Conservation (phyloP, 2,113 vertebrate species). For the Trochalopteron elliotii region DNA sequence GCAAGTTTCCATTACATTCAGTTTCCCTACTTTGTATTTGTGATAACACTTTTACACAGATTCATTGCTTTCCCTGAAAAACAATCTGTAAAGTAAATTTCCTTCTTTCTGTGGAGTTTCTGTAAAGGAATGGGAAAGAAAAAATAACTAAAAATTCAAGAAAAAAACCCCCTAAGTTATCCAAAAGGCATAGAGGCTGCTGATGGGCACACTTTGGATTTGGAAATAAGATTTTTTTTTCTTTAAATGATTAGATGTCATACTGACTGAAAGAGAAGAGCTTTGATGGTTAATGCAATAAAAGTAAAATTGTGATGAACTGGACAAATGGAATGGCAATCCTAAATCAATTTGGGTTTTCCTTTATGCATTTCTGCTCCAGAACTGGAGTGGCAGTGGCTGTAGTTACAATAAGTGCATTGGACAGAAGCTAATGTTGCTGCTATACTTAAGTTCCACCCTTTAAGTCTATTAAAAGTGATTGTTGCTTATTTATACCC, state of each 20-base stretch:
- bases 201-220: not conserved
- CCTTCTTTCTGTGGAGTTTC: not conserved
- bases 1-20: slow-evolving; percentile 7
- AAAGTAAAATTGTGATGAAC: not conserved
- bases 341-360: slow-evolving; percentile 1
- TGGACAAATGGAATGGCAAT: not conserved
- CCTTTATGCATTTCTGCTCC: slow-evolving; percentile 13
- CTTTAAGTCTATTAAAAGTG: not conserved
- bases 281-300: not conserved
- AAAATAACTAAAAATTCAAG: not conserved
- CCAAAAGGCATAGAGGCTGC: not conserved
- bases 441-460: not conserved
- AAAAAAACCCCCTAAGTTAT: not conserved
- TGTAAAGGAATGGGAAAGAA: not conserved
- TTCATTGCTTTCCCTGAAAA: slow-evolving; percentile 23
- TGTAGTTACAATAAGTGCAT: slow-evolving; percentile 18
- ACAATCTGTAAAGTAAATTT: not conserved
- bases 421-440: slow-evolving; percentile 49
- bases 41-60: not conserved
- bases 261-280: not conserved
- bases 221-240: not conserved
- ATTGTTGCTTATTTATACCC: not conserved
- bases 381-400: slow-evolving; percentile 11
- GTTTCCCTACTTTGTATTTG: not conserved
- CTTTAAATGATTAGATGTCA: not conserved